Evolutionary conservation across 1,140 invertebrate genomes (phyloP), one percentile per base, ranked within the genome.

Genomic region (Cotesia vestalis): DNA sequence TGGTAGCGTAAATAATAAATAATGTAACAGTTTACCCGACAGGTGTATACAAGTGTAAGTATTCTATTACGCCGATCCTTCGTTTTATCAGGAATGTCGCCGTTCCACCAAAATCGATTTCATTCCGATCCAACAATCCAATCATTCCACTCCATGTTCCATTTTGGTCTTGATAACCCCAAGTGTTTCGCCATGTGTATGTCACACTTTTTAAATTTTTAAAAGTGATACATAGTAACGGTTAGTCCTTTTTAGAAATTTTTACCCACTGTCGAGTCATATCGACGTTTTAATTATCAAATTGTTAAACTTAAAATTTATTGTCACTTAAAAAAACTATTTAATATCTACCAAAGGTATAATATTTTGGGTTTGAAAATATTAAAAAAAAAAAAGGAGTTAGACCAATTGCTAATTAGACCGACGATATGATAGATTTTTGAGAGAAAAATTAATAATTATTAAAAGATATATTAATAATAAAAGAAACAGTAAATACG

Each of bases 61-160:
- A 92, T 74, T 91, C 88, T 0, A 92, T 86, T 4, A 90, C 79
- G 0, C 87, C 84, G 36, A 91, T 79, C 2, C 91, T 85, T 75
- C 91, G 88, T n/a, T 79, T 74, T 0, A 88, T 88, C 12, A 92
- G 79, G 77, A 91, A 92, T 77, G 90, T 87, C 1, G 88, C 87
- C 2, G 91, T 91, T 2, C 90, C 90, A 80, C 90, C 90, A 69
- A 92, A 88, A 78, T 91, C 90, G 14, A 90, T 89, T 77, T 90
- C 88, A 2, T 84, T 85, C 55, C 87, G 84, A 0, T 86, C 82
- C 63, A 92, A 76, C 80, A 90, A 85, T 3, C 91, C 91, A 46
- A 89, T 90, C 90, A 92, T 91, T 0, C 90, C 91, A 78, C 77
- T 90, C 90, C 90, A 92, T 2, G 88, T 80, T 0, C 85, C 85